Evolutionary conservation across 1,140 invertebrate species (phyloP).

Genomic region (Drosophila mayri): DNA sequence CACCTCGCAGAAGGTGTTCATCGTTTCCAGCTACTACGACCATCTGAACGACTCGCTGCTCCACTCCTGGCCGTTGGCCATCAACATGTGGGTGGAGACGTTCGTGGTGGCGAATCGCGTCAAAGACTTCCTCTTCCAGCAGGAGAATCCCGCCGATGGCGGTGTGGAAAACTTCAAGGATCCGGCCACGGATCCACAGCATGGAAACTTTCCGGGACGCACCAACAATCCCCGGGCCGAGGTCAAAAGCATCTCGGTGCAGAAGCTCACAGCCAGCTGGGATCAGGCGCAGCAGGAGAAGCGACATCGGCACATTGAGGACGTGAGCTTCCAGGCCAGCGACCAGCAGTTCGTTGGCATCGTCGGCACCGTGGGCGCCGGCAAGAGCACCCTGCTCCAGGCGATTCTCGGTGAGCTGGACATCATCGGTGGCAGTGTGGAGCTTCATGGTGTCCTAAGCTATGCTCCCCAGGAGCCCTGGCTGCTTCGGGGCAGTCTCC

Average conservation of each 20-base stretch:
- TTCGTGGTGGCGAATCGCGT: constrained; percentile 89
- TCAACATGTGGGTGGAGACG: constrained; percentile 86
- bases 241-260: constrained; percentile 75
- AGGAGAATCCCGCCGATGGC: constrained; percentile 73
- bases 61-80: constrained; percentile 89
- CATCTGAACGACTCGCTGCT: constrained; percentile 86
- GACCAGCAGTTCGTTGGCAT: constrained; percentile 88
- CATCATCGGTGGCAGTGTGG: constrained; percentile 87
- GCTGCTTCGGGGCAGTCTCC: constrained; percentile 87
- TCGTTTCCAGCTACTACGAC: constrained; percentile 86
- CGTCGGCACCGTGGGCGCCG: constrained; percentile 92
- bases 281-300: constrained; percentile 66
- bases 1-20: constrained; percentile 87
- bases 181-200: constrained; percentile 57
- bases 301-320: constrained; percentile 85
- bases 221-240: constrained; percentile 86
- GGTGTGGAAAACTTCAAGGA: constrained; percentile 66
- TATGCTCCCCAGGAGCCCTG: constrained; percentile 93
- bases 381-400: constrained; percentile 91
- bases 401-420: constrained; percentile 90
- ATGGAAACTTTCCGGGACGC: constrained; percentile 68
- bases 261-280: constrained; percentile 85
- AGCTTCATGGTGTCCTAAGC: constrained; percentile 89
- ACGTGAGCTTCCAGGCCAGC: constrained; percentile 85
- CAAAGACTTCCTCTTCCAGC: constrained; percentile 86